Conservation (phyloP, 2,888 invertebrate genomes). For the Cantharis flavilabris region DNA sequence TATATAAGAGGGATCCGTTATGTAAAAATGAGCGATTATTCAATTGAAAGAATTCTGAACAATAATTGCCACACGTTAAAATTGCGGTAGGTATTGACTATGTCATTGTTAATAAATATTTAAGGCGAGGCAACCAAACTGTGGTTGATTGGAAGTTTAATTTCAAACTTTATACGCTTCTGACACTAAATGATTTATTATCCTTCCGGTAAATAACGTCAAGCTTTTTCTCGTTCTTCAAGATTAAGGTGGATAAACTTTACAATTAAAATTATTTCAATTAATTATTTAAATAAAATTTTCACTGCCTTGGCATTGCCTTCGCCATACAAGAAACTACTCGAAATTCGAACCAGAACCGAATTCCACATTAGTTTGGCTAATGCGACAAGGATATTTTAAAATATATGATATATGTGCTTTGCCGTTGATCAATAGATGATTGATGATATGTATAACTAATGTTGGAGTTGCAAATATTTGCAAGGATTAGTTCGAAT, state of each 20-base stretch:
- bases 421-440: not conserved
- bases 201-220: not conserved
- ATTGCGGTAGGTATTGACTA: not conserved
- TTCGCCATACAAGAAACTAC: no score
- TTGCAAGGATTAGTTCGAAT: not conserved
- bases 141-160: conserved; percentile 10
- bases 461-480: not conserved
- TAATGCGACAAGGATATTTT: not conserved
- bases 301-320: not conserved
- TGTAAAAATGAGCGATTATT: not conserved
- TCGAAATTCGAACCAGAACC: not conserved
- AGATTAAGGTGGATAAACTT: not conserved
- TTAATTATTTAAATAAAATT: not conserved
- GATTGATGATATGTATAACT: not conserved
- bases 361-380: not conserved
- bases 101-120: not conserved
- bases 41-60: not conserved
- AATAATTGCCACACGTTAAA: not conserved
- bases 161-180: conserved; percentile 11
- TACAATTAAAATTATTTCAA: not conserved
- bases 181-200: conserved; percentile 13
- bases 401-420: not conserved
- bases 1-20: not conserved
- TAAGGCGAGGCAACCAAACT: not conserved
- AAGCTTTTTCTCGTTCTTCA: not conserved